Evolutionary conservation across 2,113 vertebrate species (phyloP), one percentile per base, ranked within the genome.

Genomic region (Urocitellus parryii): DNA sequence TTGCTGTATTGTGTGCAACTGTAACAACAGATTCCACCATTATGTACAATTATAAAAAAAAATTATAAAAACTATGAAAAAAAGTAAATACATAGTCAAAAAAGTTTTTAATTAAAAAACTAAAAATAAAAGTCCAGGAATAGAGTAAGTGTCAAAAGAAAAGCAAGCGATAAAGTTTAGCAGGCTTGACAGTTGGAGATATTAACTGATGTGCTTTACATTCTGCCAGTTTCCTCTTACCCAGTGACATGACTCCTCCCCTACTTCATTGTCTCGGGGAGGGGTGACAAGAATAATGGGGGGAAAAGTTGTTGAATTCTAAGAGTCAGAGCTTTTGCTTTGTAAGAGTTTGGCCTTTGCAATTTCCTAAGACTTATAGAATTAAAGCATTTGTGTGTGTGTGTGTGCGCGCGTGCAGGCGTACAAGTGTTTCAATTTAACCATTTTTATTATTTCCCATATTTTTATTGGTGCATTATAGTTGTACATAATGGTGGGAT

Each of bases 361-460:
- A 76, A 56, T 8, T 53, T 3, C 25, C 70, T 86, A 70, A 77
- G 32, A n/a, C 27, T 2, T 25, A 18, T 67, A 93, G 27, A 63
- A 8, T 53, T 74, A 32, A 86, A 67, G 42, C 24, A 29, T 91
- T 65, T 63, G 56, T 24, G 7, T 58, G 1, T 58, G 56, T 8
- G 58, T 1, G 45, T 8, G 45, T 8, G 45, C 8, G 8, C 1
- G 7, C 45, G 45, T 8, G 1, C 45, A 7, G 1, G 42, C 8
- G 39, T 8, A 8, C 45, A 8, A 6, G 8, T 9, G 8, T 45
- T 61, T 61, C 61, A 63, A 4, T 63, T 27, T 63, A 63, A 63
- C 8, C 9, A 63, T 63, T 63, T 63, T 63, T 27, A 58, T 58
- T 63, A 25, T 63, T 63, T 11, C 25, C 25, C 24, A 27, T 63